A percentile compares a stretch with the other conserved stretches of the same genome.
Conservation (phyloP, 2,113 vertebrate genomes). For the Gadus macrocephalus region DNA sequence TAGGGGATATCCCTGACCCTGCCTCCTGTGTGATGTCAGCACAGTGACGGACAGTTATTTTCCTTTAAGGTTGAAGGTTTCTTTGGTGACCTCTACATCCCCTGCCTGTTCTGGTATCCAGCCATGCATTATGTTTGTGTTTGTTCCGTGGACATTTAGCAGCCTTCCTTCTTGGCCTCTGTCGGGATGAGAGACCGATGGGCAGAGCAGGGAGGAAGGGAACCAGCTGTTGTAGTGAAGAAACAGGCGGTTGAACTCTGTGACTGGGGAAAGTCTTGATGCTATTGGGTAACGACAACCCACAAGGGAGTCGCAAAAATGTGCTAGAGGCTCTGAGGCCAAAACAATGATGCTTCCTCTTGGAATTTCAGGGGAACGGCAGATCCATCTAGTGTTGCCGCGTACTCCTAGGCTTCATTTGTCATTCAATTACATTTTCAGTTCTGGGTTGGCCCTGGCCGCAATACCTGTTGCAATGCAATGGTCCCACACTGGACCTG, state of each 20-base stretch:
- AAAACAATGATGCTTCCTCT: neutral
- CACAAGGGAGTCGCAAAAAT: constrained; percentile 23
- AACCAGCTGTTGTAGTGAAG: constrained; percentile 25
- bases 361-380: neutral
- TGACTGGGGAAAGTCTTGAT: constrained; percentile 28
- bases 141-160: constrained; percentile 10
- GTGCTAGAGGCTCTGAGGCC: neutral
- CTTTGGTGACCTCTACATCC: neutral
- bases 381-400: neutral
- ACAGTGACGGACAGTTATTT: neutral
- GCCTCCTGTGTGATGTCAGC: neutral
- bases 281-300: constrained; percentile 17
- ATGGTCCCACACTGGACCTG: constrained; percentile 17
- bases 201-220: constrained; percentile 4
- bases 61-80: neutral
- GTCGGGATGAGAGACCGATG: neutral
- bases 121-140: constrained; percentile 20
- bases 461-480: constrained; percentile 25
- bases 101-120: constrained; percentile 3
- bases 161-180: constrained; percentile 1
- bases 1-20: no score
- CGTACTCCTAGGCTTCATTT: neutral
- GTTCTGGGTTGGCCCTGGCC: constrained; percentile 23
- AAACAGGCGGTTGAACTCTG: constrained; percentile 23
- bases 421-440: neutral